Evolutionary conservation across 2,113 vertebrate species (phyloP).

Genomic region (Montifringilla adamsi): DNA sequence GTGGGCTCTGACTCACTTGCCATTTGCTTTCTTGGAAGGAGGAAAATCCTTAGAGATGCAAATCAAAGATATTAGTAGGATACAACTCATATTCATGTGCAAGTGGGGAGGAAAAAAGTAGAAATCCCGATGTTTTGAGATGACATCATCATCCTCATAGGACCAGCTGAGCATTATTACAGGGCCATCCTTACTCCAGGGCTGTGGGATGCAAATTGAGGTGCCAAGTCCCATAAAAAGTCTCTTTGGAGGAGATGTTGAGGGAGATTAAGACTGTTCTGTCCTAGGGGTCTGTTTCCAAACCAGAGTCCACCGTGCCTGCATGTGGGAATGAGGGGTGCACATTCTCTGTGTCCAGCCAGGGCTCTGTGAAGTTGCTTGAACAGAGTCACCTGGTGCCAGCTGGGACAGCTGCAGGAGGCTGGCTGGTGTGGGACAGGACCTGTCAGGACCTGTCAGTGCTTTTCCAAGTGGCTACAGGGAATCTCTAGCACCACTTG

Average conservation of each 20-base stretch:
- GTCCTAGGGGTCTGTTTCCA: not conserved
- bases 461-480: not conserved
- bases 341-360: not conserved
- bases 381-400: not conserved
- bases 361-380: not conserved
- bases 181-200: not conserved
- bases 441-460: not conserved
- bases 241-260: not conserved
- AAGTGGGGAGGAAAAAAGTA: not conserved
- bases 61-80: not conserved
- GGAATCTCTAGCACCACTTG: not conserved
- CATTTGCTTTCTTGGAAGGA: not conserved
- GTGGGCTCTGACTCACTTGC: not conserved
- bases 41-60: not conserved
- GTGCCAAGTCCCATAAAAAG: not conserved
- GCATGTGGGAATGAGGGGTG: not conserved
- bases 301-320: fast-evolving
- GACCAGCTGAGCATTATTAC: not conserved
- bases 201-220: not conserved
- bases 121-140: not conserved
- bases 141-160: not conserved
- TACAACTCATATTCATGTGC: not conserved
- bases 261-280: not conserved
- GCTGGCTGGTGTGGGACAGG: not conserved
- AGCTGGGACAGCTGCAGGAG: not conserved